phyloP scores from a whole-genome alignment of 1,140 invertebrate genomes.

The Anoplolepis gracilipes region DNA sequence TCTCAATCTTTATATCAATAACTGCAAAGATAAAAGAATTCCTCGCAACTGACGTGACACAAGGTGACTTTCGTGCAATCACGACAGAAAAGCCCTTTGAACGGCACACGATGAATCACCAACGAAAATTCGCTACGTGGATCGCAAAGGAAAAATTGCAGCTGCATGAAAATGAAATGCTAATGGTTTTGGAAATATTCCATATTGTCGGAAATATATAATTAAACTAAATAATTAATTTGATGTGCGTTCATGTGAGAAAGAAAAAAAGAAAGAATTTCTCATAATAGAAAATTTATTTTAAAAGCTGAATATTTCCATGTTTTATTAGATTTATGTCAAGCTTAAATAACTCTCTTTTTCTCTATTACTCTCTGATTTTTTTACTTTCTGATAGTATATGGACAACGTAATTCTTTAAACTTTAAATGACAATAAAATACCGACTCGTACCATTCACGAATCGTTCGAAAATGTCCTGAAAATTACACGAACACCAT shows the following conservation, averaged over 20 bases:
- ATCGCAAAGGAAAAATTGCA: conserved; percentile 44
- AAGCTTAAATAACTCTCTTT: background rate
- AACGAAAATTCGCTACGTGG: conserved; percentile 25
- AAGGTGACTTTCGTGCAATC: conserved; percentile 21
- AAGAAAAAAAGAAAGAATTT: background rate
- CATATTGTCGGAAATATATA: conserved; percentile 9
- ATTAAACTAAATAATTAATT: conserved; percentile 22
- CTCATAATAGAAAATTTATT: background rate
- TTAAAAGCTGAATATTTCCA: background rate
- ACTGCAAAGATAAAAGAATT: conserved; percentile 30
- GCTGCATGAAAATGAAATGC: conserved; percentile 16
- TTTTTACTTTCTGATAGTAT: background rate
- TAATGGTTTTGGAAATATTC: background rate
- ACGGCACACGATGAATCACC: conserved; percentile 26
- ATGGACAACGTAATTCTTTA: background rate
- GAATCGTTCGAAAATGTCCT: conserved; percentile 15
- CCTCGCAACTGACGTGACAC: conserved; percentile 40
- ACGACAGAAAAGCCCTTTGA: conserved; percentile 52
- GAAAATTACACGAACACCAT: conserved; percentile 41
- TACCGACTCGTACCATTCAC: background rate
- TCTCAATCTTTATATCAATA: conserved; percentile 26
- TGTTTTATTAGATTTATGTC: background rate
- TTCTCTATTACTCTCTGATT: background rate
- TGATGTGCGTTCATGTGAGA: too few relatives aligned
- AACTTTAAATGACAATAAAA: conserved; percentile 9